Evolutionary conservation across 2,113 vertebrate genomes (phyloP).

Genomic region (Elgaria multicarinata): DNA sequence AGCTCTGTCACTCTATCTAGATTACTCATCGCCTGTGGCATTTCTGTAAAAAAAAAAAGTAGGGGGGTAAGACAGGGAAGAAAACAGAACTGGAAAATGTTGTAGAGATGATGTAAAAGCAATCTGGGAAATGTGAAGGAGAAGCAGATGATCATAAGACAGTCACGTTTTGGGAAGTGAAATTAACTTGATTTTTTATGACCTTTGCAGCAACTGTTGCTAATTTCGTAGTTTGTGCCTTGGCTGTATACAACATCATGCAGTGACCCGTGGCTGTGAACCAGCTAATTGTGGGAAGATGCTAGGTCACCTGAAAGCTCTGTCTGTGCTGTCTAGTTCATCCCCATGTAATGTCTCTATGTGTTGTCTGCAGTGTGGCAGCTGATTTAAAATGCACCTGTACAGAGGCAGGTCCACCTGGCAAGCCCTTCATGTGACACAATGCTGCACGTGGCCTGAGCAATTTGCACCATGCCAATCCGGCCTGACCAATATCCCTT

Average conservation of each 20-base stretch:
- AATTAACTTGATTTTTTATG: slow-evolving; percentile 29
- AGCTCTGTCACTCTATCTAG: slow-evolving; percentile 60
- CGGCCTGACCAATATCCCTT: too few species aligned
- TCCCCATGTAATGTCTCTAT: neutral
- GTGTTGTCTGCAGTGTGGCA: neutral
- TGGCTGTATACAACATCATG: neutral
- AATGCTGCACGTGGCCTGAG: neutral
- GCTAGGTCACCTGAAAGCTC: neutral
- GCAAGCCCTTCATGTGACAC: neutral
- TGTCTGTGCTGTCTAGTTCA: neutral
- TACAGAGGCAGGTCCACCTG: neutral
- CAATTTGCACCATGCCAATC: neutral
- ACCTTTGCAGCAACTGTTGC: slow-evolving; percentile 7
- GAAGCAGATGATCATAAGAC: slow-evolving; percentile 22
- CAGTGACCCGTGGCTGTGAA: neutral
- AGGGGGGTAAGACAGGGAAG: slow-evolving; percentile 17
- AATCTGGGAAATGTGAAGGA: slow-evolving; percentile 57
- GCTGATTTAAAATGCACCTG: neutral
- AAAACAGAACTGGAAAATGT: slow-evolving; percentile 56
- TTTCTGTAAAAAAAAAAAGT: slow-evolving; percentile 55
- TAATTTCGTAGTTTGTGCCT: neutral
- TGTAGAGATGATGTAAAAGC: slow-evolving; percentile 49
- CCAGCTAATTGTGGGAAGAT: neutral
- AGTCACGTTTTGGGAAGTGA: slow-evolving; percentile 14
- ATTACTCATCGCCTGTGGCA: slow-evolving; percentile 71